phyloP scores from a whole-genome alignment of 2,113 vertebrate species.

The Lasiurus cinereus region DNA sequence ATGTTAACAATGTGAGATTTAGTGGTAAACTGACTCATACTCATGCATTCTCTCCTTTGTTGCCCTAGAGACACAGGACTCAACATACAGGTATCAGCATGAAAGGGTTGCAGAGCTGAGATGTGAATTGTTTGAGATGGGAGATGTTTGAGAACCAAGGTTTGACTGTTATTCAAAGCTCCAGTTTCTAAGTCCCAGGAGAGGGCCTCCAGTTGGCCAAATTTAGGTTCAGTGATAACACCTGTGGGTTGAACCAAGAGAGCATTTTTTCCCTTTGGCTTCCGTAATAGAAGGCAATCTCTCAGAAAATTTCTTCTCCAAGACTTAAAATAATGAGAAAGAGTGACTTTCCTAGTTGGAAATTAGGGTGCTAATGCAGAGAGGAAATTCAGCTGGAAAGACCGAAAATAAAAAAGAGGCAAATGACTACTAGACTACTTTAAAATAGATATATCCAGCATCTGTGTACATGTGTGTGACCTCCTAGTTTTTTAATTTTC shows the following conservation, averaged over 20 bases:
- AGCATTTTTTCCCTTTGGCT: neutral
- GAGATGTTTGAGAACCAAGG: too few species aligned
- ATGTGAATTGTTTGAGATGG: too few species aligned
- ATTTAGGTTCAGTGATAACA: neutral
- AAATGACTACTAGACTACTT: neutral
- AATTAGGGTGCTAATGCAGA: neutral
- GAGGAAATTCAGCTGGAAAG: neutral
- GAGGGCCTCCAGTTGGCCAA: neutral
- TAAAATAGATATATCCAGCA: neutral
- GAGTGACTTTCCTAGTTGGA: neutral
- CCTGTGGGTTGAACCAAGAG: neutral
- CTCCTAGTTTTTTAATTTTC: neutral
- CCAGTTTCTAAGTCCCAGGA: neutral
- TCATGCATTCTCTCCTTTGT: too few species aligned
- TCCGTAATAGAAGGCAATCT: neutral
- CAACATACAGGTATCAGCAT: too few species aligned
- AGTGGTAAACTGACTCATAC: too few species aligned
- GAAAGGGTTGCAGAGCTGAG: too few species aligned
- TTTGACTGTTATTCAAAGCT: neutral
- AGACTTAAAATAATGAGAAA: constrained; percentile 20
- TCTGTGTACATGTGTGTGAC: neutral
- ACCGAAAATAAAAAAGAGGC: neutral
- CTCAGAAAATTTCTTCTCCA: neutral
- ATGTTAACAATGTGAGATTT: too few species aligned
- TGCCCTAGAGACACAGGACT: too few species aligned